Base-by-base conservation (phyloP, 2,797 vertebrate genomes). In the Cynodonichthys magdalenae region DNA sequence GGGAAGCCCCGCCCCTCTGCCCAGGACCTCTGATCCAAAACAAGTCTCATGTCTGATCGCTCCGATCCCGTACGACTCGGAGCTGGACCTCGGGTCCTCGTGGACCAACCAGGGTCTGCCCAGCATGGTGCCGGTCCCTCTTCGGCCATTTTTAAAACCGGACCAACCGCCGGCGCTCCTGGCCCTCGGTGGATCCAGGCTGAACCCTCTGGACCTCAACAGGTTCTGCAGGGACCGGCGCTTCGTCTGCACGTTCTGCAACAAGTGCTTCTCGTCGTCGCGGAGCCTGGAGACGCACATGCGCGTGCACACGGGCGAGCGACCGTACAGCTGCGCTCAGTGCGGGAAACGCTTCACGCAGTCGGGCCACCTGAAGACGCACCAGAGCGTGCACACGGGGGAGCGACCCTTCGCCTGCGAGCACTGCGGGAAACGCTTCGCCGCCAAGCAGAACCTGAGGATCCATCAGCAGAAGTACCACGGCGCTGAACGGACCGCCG, bases 331-430 rank as follows among this genome's bases (percentile, higher is more conserved):
- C 81, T 93, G 92, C 44, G 75, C 85, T 0, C 91, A 92, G 83
- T 92, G 91, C 18, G 91, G 90, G 15, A 92, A 90, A 27, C 82
- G 91, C 50, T 92, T 92, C 81, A 91, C 91, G 0, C 89, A 92
- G 82, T 90, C 91, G 2, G 90, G 91, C 12, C 90, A 92, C 77
- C 79, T 92, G 42, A 92, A 92, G 83, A 92, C 89, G n/a, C 91
- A 92, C 59, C 91, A 90, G 81, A 92, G 90, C 59, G 90, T 91
- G 7, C 91, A 92, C 88, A 92, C 91, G 0, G 90, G 91, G 0
- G 89, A 92, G 75, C 68, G 89, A 42, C 91, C 90, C 0, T 92
- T 91, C 20, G 80, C 71, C 68, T 92, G 91, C 39, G 41, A 82
- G 59, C 69, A 76, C 28, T 92, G 91, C 1, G 88, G 85, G n/a